Conservation (phyloP, 1,140 invertebrate genomes). For the Acromyrmex heyeri region DNA sequence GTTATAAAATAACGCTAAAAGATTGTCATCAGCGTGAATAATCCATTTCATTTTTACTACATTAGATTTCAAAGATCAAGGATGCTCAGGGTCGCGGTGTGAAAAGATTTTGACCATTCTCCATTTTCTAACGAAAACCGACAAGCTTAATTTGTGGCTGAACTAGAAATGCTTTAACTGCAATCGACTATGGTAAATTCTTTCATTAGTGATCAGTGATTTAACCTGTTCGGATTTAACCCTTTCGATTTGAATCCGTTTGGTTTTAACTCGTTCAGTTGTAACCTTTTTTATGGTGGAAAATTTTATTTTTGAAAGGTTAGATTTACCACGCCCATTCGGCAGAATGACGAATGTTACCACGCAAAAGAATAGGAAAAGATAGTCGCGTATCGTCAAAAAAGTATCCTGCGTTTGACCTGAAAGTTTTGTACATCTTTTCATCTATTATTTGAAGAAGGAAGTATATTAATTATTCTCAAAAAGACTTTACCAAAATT, state of each 20-base stretch:
- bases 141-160: constrained; percentile 75
- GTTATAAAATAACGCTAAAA: constrained; percentile 76
- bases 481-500: not conserved
- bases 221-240: constrained; percentile 76
- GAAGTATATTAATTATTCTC: not conserved
- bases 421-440: not conserved
- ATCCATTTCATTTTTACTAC: constrained; percentile 38
- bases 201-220: constrained; percentile 85
- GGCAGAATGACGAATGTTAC: constrained; percentile 69
- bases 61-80: constrained; percentile 4
- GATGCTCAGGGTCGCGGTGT: constrained; percentile 41
- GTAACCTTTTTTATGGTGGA: constrained; percentile 70
- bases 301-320: constrained; percentile 81
- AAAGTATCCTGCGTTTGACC: not conserved
- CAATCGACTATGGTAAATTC: constrained; percentile 77
- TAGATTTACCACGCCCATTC: constrained; percentile 65
- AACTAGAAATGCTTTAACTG: constrained; percentile 79
- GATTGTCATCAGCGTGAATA: constrained; percentile 65
- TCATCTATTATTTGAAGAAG: not conserved
- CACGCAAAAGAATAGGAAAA: constrained; percentile 67
- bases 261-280: constrained; percentile 79
- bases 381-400: constrained; percentile 75
- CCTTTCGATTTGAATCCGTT: constrained; percentile 77
- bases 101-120: constrained; percentile 80
- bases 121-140: constrained; percentile 76